A percentile compares a stretch with the other conserved stretches of the same genome.
Evolutionary conservation across 2,797 vertebrate species (phyloP).

Genomic region (Babyrousa celebensis): DNA sequence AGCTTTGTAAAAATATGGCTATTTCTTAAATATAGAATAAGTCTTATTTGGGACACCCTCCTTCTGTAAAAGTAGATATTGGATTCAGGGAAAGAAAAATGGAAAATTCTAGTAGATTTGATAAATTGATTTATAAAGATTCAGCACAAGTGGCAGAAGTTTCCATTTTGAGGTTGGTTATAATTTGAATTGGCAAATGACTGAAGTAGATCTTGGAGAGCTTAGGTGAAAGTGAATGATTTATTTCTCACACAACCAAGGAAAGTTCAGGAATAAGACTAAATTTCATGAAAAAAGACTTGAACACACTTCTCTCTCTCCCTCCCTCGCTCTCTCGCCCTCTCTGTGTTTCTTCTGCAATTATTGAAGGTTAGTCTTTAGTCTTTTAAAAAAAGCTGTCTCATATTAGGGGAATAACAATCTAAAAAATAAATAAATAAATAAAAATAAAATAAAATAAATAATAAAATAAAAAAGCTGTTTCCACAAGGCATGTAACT

Average conservation of each 20-base stretch:
- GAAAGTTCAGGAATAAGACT: background rate
- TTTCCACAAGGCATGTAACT: background rate
- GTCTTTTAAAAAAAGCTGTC: background rate
- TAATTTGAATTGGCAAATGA: background rate
- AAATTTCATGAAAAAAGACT: background rate
- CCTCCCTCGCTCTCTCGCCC: background rate
- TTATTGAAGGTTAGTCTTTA: background rate
- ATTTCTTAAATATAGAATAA: background rate
- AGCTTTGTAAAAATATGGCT: background rate
- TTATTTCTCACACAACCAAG: background rate
- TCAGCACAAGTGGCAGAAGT: background rate
- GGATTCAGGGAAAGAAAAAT: background rate
- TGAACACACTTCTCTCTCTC: too few species aligned
- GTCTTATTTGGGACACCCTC: background rate
- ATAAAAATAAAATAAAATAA: too few species aligned
- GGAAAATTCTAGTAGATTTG: background rate
- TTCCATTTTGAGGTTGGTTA: background rate
- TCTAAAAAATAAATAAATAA: too few species aligned
- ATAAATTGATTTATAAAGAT: background rate
- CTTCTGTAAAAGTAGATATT: background rate
- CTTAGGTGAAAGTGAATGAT: background rate
- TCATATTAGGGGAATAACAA: too few species aligned
- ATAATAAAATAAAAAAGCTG: background rate
- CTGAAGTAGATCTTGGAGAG: background rate
- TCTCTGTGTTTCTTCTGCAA: background rate